phyloP scores from a whole-genome alignment of 2,888 invertebrate genomes.

The Heliconius charithonia region DNA sequence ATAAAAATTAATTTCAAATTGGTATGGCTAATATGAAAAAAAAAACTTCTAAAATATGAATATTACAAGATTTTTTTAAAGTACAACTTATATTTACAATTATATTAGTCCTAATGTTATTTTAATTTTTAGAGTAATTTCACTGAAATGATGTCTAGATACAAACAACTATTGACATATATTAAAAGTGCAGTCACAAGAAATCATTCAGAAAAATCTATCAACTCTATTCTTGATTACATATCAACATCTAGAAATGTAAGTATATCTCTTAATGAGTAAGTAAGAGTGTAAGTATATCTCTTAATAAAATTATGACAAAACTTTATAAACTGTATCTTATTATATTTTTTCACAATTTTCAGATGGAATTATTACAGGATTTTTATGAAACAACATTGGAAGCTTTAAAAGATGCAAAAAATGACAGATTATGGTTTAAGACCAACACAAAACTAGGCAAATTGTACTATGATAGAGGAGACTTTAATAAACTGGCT shows the following conservation, averaged over 20 bases:
- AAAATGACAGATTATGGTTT: constrained; percentile 99
- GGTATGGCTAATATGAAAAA: constrained; percentile 65
- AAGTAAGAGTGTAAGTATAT: constrained; percentile 88
- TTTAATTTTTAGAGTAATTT: constrained; percentile 89
- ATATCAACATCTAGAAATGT: constrained; percentile 99
- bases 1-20: constrained; percentile 99
- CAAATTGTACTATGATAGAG: constrained; percentile 98
- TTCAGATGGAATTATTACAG: constrained; percentile 97
- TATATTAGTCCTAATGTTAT: neutral
- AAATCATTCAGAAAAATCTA: constrained; percentile 99
- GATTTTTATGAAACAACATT: constrained; percentile 99
- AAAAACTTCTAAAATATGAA: no score
- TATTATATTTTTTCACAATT: constrained; percentile 14
- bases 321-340: neutral
- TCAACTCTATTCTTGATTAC: constrained; percentile 99
- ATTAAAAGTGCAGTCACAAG: constrained; percentile 99
- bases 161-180: constrained; percentile 98
- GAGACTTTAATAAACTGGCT: constrained; percentile 96
- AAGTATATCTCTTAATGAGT: constrained; percentile 68
- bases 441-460: constrained; percentile 99
- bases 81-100: neutral
- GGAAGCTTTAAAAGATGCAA: constrained; percentile 97
- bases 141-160: constrained; percentile 97
- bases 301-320: neutral
- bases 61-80: neutral